phyloP scores from a whole-genome alignment of 2,888 invertebrate species.

The Drosophila formosana region DNA sequence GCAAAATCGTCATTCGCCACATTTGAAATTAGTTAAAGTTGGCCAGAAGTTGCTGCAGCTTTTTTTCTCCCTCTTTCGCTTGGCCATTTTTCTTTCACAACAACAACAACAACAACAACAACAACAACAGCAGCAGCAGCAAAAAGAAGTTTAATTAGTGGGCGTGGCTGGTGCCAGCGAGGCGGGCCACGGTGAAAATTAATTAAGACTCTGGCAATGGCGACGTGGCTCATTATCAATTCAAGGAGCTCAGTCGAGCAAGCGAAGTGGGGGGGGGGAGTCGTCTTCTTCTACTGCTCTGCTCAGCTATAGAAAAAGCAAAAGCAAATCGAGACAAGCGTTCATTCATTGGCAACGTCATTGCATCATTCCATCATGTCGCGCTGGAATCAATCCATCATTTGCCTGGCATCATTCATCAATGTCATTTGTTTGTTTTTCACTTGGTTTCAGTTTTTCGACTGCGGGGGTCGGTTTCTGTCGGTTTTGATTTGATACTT shows the following conservation, averaged over 20 bases:
- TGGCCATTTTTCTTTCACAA: constrained; percentile 43
- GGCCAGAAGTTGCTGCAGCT: constrained; percentile 52
- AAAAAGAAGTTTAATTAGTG: constrained; percentile 74
- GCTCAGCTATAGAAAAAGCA: too few species aligned
- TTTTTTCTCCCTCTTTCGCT: constrained; percentile 29
- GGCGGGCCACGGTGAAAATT: constrained; percentile 54
- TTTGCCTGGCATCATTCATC: constrained; percentile 73
- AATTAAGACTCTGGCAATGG: constrained; percentile 64
- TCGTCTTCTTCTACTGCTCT: neutral
- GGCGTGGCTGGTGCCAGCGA: constrained; percentile 52
- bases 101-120: too few species aligned
- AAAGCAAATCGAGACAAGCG: constrained; percentile 52
- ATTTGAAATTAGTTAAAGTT: constrained; percentile 80
- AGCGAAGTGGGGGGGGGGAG: neutral
- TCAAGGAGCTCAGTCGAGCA: constrained; percentile 58
- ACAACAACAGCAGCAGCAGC: neutral
- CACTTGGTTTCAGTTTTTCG: constrained; percentile 44
- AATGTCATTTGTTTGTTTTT: constrained; percentile 73
- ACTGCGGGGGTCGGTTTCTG: constrained; percentile 1
- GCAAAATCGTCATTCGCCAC: constrained; percentile 63
- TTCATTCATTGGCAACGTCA: constrained; percentile 66
- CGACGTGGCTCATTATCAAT: constrained; percentile 73
- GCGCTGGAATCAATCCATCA: constrained; percentile 67
- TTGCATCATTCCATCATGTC: constrained; percentile 42
- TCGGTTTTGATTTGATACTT: constrained; percentile 19